phyloP scores from a whole-genome alignment of 2,888 invertebrate genomes.

The Serripes groenlandicus region DNA sequence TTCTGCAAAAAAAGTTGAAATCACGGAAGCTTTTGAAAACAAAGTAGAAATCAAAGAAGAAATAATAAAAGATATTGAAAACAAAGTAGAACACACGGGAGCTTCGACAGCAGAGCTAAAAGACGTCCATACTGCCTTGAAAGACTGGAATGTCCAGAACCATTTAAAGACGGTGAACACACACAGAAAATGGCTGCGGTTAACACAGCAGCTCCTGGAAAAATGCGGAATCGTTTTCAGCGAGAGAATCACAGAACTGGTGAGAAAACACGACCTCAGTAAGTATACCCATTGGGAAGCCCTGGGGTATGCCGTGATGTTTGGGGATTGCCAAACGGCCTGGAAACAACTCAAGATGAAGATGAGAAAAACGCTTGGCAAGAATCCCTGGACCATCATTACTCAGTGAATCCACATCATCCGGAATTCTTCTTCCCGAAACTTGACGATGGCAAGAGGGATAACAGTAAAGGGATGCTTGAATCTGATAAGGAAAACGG shows the following conservation, averaged over 20 bases:
- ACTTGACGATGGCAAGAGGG: slow-evolving; percentile 30
- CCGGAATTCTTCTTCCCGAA: slow-evolving; percentile 62
- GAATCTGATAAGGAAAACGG: slow-evolving; percentile 36
- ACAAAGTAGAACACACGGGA: neutral
- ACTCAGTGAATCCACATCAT: slow-evolving; percentile 59
- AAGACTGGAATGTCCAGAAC: slow-evolving; percentile 41
- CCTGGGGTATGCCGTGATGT: slow-evolving; percentile 64
- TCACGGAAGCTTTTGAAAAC: too few species aligned
- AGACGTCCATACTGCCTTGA: slow-evolving; percentile 33
- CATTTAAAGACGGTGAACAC: slow-evolving; percentile 52
- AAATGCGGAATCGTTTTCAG: slow-evolving; percentile 47
- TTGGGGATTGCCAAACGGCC: slow-evolving; percentile 42
- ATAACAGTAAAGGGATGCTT: slow-evolving; percentile 30
- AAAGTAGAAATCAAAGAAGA: too few species aligned
- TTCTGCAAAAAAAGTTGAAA: too few species aligned
- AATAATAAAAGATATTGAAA: slow-evolving; percentile 29
- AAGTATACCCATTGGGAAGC: slow-evolving; percentile 59
- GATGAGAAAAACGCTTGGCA: slow-evolving; percentile 58
- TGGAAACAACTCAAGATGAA: slow-evolving; percentile 34
- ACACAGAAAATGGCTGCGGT: slow-evolving; percentile 56
- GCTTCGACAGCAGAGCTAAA: neutral
- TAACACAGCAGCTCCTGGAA: slow-evolving; percentile 28
- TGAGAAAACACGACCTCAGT: slow-evolving; percentile 57
- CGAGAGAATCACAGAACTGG: slow-evolving; percentile 34
- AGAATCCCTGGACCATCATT: slow-evolving; percentile 49